phyloP scores from a whole-genome alignment of 2,797 vertebrate species.

The Neopelma chrysocephalum region DNA sequence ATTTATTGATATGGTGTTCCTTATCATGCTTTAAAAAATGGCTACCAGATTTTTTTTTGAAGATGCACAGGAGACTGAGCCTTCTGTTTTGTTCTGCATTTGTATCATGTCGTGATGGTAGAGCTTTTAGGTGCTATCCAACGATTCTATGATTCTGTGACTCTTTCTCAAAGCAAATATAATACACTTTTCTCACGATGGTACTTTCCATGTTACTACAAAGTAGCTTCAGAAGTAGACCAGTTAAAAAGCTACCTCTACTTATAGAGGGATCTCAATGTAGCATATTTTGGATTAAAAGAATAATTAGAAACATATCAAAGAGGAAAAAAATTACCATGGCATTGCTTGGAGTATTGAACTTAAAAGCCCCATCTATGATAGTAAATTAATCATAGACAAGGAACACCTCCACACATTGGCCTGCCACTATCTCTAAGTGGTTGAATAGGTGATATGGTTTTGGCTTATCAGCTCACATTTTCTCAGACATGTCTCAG shows the following conservation, averaged over 20 bases:
- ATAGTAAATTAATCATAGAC: background rate
- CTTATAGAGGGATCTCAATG: background rate
- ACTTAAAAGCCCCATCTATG: background rate
- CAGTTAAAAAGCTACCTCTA: background rate
- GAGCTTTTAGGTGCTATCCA: background rate
- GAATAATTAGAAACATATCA: background rate
- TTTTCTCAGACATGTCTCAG: background rate
- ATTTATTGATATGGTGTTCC: background rate
- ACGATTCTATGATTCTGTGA: background rate
- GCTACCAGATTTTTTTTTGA: background rate
- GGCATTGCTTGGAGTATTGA: background rate
- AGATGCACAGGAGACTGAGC: background rate
- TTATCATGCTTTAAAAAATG: background rate
- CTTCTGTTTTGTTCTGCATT: background rate
- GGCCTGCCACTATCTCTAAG: background rate
- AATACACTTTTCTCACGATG: background rate
- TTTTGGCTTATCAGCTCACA: background rate
- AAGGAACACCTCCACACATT: background rate
- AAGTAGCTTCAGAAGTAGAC: background rate
- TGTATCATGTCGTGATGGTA: background rate
- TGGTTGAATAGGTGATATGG: accelerated
- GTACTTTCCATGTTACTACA: background rate
- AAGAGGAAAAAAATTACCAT: background rate
- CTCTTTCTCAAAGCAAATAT: background rate
- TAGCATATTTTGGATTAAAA: background rate